A percentile compares a stretch with the other conserved stretches of the same genome.
Evolutionary conservation across 2,113 vertebrate species (phyloP).

Genomic region (Daphoenositta chrysoptera): DNA sequence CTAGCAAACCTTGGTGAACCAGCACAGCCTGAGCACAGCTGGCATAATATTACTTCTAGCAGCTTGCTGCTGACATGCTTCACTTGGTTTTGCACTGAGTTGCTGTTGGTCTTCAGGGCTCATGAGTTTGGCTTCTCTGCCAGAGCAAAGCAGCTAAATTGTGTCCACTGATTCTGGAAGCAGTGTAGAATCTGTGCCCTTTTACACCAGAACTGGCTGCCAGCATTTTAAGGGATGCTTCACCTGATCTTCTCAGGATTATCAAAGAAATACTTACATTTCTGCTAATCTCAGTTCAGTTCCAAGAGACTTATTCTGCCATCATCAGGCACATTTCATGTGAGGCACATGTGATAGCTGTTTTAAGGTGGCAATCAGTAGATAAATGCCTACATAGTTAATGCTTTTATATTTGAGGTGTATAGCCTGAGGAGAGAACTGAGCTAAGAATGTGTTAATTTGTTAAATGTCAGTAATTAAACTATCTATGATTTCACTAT

Average conservation of each 20-base stretch:
- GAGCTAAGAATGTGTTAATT: not conserved
- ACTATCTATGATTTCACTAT: not conserved
- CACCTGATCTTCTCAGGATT: not conserved
- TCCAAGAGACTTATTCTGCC: not conserved
- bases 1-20: not conserved
- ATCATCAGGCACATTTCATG: accelerated
- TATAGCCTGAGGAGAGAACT: not conserved
- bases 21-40: not conserved
- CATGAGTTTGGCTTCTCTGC: not conserved
- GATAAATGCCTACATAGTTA: not conserved
- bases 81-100: not conserved
- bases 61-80: not conserved
- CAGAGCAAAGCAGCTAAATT: not conserved
- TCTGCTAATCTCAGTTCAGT: not conserved
- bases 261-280: not conserved
- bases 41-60: not conserved
- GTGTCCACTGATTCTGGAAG: not conserved
- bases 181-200: not conserved
- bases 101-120: not conserved
- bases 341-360: not conserved
- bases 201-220: not conserved
- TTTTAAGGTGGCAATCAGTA: not conserved
- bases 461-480: not conserved
- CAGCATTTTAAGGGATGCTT: not conserved
- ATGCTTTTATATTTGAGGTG: not conserved